Evolutionary conservation across 1,140 invertebrate species (phyloP), one percentile per base, ranked within the genome.

Genomic region (Achroia grisella): DNA sequence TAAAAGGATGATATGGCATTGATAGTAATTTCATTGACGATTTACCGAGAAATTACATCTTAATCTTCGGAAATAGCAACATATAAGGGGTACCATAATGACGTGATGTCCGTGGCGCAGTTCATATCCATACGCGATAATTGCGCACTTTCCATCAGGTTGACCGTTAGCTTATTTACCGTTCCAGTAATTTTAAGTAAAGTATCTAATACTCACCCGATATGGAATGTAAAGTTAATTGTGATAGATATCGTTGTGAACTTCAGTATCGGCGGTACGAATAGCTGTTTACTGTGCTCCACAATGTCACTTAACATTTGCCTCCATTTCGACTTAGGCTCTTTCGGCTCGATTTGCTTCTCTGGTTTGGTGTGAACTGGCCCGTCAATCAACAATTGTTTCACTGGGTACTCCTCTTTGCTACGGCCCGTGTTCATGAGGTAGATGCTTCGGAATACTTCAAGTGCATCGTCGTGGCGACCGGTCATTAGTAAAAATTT

Each of bases 221-320:
- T 95, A 86, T 95, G 94, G 81, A 95, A 95, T 52, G 93, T 94
- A 68, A 95, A 93, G 66, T 95, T 95, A 65, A 95, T 95, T 39
- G 91, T 90, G 51, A 95, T 94, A 27, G 93, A 95, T 61, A 95
- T 93, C 39, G 92, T 59, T 13, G 93, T 95, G 71, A 94, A 95
- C 55, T 92, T 91, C 32, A 95, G 78, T 46, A 95, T 94, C 17
- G 93, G 93, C 42, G 91, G 89, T 23, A 91, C 84, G 65, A 95
- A 95, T 32, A 95, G 78, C 60, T 92, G 90, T 72, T 91, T 93
- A 75, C 93, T 95, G 74, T 95, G 94, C 45, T 93, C 90, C 43
- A 92, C 82, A 51, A 95, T 94, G 33, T 93, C 92, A 44, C 87
- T 82, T 41, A 94, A 66, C 91, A 94, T 95, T 41, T 88, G 88